Conservation (phyloP, 2,888 invertebrate species). For the Acanthopleura granulata region DNA sequence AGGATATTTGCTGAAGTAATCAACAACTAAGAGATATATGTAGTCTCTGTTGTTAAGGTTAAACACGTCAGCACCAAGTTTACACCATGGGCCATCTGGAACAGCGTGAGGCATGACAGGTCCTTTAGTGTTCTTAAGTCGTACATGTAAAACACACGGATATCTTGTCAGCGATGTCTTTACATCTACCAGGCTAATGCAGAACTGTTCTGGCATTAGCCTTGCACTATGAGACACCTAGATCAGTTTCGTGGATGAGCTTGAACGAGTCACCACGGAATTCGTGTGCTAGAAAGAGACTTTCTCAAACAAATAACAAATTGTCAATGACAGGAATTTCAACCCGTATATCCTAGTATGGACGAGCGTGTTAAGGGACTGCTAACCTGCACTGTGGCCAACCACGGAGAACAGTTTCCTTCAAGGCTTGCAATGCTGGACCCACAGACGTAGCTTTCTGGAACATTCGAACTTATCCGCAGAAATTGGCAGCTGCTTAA, state of each 20-base stretch:
- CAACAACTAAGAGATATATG: constrained; percentile 27
- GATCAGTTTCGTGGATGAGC: constrained; percentile 26
- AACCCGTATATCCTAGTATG: constrained; percentile 23
- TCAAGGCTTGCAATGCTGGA: background rate
- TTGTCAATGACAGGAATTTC: constrained; percentile 23
- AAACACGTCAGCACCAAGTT: constrained; percentile 29
- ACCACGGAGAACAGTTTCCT: background rate
- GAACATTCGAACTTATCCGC: constrained; percentile 4
- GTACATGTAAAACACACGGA: constrained; percentile 18
- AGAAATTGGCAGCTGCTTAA: background rate
- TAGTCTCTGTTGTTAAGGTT: constrained; percentile 23
- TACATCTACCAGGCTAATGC: constrained; percentile 26
- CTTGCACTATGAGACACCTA: constrained; percentile 25
- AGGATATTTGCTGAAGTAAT: constrained; percentile 29
- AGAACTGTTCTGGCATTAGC: constrained; percentile 25
- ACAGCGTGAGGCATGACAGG: constrained; percentile 26
- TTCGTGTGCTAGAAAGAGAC: constrained; percentile 22
- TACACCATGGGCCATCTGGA: constrained; percentile 26
- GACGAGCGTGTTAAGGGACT: background rate
- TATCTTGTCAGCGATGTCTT: background rate
- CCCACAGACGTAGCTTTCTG: background rate
- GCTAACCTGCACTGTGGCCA: constrained; percentile 4
- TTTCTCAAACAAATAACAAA: constrained; percentile 23
- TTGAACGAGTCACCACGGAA: constrained; percentile 14
- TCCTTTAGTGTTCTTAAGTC: constrained; percentile 28